phyloP scores from a whole-genome alignment of 2,797 vertebrate genomes.

The Danio kyathit region DNA sequence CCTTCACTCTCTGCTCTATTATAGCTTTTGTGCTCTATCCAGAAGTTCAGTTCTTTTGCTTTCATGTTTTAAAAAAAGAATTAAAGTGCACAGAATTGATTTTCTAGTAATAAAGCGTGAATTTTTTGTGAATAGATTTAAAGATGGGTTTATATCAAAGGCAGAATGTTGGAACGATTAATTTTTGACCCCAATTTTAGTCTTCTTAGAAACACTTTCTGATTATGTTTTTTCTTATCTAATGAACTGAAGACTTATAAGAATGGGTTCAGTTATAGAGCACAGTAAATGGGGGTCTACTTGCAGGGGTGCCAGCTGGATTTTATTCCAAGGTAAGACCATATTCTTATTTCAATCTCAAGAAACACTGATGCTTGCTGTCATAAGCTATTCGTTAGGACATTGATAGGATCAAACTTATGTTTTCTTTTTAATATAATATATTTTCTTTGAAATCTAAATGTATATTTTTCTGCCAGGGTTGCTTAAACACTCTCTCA shows the following conservation, averaged over 20 bases:
- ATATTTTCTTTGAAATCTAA: too few relatives aligned
- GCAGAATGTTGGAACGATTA: neutral
- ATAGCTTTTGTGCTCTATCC: slow-evolving; percentile 7
- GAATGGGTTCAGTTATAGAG: neutral
- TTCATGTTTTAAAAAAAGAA: neutral
- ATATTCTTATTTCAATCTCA: too few relatives aligned
- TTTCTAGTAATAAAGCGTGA: slow-evolving; percentile 29
- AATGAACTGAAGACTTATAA: neutral
- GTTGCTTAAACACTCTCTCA: too few relatives aligned
- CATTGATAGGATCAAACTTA: too few relatives aligned
- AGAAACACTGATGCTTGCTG: too few relatives aligned
- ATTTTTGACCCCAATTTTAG: slow-evolving; percentile 6
- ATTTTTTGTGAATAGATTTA: neutral
- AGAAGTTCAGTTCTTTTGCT: neutral
- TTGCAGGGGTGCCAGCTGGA: too few relatives aligned
- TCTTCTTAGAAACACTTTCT: neutral
- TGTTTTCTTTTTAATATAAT: too few relatives aligned
- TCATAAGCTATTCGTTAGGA: too few relatives aligned
- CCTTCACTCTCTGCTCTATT: slow-evolving; percentile 20
- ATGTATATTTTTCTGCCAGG: too few relatives aligned
- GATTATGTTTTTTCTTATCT: slow-evolving; percentile 25
- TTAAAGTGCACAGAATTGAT: slow-evolving; percentile 1
- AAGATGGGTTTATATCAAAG: neutral
- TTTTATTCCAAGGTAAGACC: too few relatives aligned
- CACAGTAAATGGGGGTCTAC: too few relatives aligned